These are phyloP conservation scores for Drosophila nigromelanica DNA, from an alignment of 1,140 invertebrate species.

Conservation along the genomic window DNA sequence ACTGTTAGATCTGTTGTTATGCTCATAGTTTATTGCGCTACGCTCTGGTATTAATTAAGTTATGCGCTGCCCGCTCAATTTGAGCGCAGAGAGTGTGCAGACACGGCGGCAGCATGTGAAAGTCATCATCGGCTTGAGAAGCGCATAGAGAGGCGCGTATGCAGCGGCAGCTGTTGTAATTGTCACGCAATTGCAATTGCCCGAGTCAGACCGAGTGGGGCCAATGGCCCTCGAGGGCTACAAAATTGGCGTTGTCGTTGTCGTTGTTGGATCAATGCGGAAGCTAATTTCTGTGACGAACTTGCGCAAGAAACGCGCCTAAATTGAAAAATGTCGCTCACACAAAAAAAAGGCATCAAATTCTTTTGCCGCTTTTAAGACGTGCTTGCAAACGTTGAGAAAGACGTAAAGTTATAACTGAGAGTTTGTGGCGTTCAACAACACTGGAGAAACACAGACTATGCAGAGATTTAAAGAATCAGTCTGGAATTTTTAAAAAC, in stretches of 20 bases:
- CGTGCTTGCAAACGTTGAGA: conserved; percentile 5
- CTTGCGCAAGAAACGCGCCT: conserved; percentile 1
- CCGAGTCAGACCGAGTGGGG: conserved; percentile 30
- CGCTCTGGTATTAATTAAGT: conserved; percentile 65
- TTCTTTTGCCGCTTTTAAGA: conserved; percentile 26
- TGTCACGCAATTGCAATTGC: conserved; percentile 53
- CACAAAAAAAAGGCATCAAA: neutral
- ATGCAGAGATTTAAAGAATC: neutral
- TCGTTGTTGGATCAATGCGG: conserved; percentile 49
- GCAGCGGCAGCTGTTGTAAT: conserved; percentile 30
- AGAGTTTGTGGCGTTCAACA: neutral
- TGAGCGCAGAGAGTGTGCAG: conserved; percentile 32
- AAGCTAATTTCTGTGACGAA: conserved; percentile 38
- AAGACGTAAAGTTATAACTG: neutral
- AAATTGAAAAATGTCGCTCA: conserved; percentile 8
- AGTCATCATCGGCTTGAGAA: conserved; percentile 20
- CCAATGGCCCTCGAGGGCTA: conserved; percentile 33
- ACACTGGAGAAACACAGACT: neutral
- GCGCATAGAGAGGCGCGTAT: conserved; percentile 13
- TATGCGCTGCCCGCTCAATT: conserved; percentile 47
- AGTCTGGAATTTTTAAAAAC: conserved; percentile 1
- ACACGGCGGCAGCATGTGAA: conserved; percentile 59
- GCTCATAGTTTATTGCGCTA: conserved; percentile 20
- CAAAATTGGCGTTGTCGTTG: too few species aligned
- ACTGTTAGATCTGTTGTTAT: conserved; percentile 11